A percentile compares a stretch with the other conserved stretches of the same genome.
phyloP scores from a whole-genome alignment of 2,113 vertebrate species.

The Coptodon rendalli region DNA sequence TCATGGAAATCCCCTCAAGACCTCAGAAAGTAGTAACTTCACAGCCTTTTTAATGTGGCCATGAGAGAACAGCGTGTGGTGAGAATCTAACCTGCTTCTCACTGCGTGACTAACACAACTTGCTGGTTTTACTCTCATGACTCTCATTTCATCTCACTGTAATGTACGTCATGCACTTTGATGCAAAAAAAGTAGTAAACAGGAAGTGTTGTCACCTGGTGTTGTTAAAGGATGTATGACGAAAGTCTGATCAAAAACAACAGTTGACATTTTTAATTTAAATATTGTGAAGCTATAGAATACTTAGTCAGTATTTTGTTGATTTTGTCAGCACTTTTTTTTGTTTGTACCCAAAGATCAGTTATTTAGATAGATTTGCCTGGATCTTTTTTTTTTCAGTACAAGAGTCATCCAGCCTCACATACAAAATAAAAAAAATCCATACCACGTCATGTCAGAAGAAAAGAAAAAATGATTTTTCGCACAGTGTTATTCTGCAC shows the following conservation, averaged over 20 bases:
- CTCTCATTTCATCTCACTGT: not conserved
- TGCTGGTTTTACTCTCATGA: not conserved
- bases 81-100: not conserved
- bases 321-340: not conserved
- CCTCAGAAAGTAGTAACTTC: not conserved
- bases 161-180: not conserved
- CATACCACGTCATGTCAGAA: not conserved
- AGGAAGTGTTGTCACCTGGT: not conserved
- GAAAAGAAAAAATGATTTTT: not conserved
- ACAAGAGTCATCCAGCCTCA: not conserved
- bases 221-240: not conserved
- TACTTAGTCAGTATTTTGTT: not conserved
- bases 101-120: not conserved
- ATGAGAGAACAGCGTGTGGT: not conserved
- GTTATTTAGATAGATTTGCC: not conserved
- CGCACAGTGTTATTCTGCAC: not conserved
- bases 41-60: not conserved
- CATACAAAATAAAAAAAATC: not conserved
- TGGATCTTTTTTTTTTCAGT: not conserved
- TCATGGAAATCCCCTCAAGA: slow-evolving; percentile 32
- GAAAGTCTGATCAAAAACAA: not conserved
- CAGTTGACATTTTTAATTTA: not conserved
- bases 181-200: not conserved
- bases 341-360: not conserved
- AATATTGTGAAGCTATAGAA: not conserved